Conservation (phyloP, 2,888 invertebrate genomes). For the Oligia strigilis region DNA sequence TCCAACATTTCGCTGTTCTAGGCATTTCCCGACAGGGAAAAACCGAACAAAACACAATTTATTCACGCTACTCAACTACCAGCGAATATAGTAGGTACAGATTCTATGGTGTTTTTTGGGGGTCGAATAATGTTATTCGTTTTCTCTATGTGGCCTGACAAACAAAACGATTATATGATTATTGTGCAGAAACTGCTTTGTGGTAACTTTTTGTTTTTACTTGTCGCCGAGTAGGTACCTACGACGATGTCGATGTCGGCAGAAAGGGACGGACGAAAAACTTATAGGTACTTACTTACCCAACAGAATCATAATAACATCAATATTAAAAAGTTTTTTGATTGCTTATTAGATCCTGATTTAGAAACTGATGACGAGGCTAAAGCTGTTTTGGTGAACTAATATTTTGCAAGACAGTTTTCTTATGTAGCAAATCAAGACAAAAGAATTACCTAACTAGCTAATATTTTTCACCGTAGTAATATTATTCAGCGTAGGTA, state of each 20-base stretch:
- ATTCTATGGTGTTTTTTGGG: slow-evolving; percentile 46
- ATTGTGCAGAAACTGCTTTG: slow-evolving; percentile 46
- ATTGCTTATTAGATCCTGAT: slow-evolving; percentile 11
- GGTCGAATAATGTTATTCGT: slow-evolving; percentile 53
- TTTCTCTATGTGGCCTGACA: slow-evolving; percentile 38
- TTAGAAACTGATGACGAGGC: slow-evolving; percentile 4
- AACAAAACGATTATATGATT: slow-evolving; percentile 60
- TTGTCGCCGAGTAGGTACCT: slow-evolving; percentile 12
- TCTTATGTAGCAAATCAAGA: background rate
- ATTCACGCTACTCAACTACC: slow-evolving; percentile 44
- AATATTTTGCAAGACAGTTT: slow-evolving; percentile 1
- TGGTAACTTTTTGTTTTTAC: slow-evolving; percentile 44
- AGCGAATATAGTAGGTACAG: slow-evolving; percentile 40
- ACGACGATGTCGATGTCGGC: slow-evolving; percentile 1
- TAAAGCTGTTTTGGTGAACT: background rate
- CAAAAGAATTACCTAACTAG: background rate
- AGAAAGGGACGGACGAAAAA: slow-evolving; percentile 8
- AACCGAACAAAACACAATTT: slow-evolving; percentile 59
- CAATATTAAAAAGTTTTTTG: slow-evolving; percentile 2
- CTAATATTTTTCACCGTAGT: background rate
- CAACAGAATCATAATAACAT: background rate
- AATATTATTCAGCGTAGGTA: too few relatives aligned
- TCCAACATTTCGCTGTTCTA: slow-evolving; percentile 58
- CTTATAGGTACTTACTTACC: background rate
- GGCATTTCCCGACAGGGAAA: slow-evolving; percentile 55